Conservation (phyloP, 2,113 vertebrate genomes). For the Actinemys pallida region DNA sequence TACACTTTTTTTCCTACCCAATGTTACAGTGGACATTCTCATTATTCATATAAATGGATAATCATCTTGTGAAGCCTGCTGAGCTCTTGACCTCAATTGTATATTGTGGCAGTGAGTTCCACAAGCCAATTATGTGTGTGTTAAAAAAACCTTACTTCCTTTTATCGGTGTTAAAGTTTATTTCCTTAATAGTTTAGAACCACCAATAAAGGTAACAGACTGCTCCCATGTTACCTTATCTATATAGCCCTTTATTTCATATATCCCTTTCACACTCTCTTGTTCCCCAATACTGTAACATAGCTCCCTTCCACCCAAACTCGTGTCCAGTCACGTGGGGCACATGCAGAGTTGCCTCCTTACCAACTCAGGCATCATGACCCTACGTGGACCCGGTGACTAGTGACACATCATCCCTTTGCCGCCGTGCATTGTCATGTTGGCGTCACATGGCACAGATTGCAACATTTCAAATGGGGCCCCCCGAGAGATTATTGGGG, state of each 20-base stretch:
- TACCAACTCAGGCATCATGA: not conserved
- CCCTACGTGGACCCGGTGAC: rapidly evolving
- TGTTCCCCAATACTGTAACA: not conserved
- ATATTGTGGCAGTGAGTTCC: not conserved
- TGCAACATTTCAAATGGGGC: not conserved
- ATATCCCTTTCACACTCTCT: not conserved
- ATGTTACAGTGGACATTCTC: not conserved
- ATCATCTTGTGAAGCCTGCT: not conserved
- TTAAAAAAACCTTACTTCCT: not conserved
- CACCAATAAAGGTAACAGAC: not conserved
- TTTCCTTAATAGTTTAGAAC: not conserved
- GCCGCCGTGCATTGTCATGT: no score
- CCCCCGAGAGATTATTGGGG: not conserved
- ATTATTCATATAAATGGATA: not conserved
- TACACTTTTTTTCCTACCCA: not conserved
- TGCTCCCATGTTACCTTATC: not conserved
- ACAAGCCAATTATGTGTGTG: not conserved
- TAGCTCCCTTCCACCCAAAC: not conserved
- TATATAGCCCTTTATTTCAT: not conserved
- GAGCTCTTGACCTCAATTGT: not conserved
- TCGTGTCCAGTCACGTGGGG: not conserved
- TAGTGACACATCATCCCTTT: not conserved
- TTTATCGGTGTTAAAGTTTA: not conserved
- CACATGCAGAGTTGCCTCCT: not conserved
- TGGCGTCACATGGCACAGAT: no score